Evolutionary conservation across 2,113 vertebrate species (phyloP).

Genomic region (Coturnix japonica): DNA sequence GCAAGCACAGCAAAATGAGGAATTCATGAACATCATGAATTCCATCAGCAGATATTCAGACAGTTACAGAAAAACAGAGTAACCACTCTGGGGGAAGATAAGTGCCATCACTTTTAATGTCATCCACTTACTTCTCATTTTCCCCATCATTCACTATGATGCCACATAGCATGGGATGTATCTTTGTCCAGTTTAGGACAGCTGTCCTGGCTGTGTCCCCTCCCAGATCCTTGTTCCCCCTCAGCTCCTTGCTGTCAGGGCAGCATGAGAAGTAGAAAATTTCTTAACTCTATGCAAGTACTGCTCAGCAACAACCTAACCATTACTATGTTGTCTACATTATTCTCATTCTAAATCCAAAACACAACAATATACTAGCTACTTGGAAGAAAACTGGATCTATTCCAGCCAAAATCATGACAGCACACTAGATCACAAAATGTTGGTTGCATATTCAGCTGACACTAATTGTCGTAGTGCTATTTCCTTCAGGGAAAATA

Average conservation of each 20-base stretch:
- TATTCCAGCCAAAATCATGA: neutral
- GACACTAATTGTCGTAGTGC: neutral
- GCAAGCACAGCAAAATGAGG: neutral
- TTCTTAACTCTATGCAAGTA: neutral
- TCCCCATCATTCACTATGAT: neutral
- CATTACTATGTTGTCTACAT: neutral
- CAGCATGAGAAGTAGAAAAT: neutral
- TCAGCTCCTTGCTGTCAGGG: neutral
- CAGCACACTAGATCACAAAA: neutral
- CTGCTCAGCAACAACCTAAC: neutral
- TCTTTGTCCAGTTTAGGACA: neutral
- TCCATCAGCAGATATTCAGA: neutral
- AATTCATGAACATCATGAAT: neutral
- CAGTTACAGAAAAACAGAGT: neutral
- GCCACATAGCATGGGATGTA: neutral
- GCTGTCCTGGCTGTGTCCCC: neutral
- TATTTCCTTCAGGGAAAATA: neutral
- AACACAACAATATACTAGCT: neutral
- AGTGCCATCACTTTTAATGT: too few species aligned
- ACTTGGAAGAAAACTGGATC: neutral
- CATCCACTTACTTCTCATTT: too few species aligned
- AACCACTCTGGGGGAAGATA: neutral
- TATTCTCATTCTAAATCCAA: neutral
- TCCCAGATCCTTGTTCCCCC: neutral
- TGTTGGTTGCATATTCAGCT: fast-evolving